These are phyloP conservation scores for Anguilla pacifica DNA, from an alignment of 2,797 vertebrate genomes.

Conservation along the genomic window DNA sequence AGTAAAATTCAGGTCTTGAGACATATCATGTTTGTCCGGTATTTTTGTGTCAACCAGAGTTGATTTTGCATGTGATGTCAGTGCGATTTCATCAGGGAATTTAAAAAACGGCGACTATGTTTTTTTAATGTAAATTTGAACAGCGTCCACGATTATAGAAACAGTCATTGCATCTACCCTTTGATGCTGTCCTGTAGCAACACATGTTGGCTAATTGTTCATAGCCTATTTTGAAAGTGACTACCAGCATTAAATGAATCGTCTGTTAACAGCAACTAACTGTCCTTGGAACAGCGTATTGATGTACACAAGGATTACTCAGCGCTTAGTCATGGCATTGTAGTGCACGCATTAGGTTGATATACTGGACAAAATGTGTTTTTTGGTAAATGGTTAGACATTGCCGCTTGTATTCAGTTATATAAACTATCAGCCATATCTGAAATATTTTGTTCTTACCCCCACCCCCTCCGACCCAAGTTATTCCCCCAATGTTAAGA, in stretches of 20 bases:
- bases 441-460: background rate
- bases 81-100: background rate
- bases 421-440: background rate
- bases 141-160: background rate
- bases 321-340: background rate
- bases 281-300: background rate
- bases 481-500: background rate
- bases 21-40: background rate
- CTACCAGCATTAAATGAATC: background rate
- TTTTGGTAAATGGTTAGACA: background rate
- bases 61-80: background rate
- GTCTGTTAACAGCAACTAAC: background rate
- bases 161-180: background rate
- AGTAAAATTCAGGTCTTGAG: background rate
- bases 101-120: background rate
- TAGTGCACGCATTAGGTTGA: background rate
- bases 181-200: background rate
- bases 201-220: background rate
- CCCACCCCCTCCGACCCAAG: too few species aligned
- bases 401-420: background rate
- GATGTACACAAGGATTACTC: background rate
- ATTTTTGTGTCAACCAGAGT: background rate
- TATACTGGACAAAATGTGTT: background rate
- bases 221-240: background rate
- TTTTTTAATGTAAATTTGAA: background rate